Percentiles rank a stretch among this genome's conserved stretches.
phyloP scores from a whole-genome alignment of 1,140 invertebrate species.

The Zeugodacus cucurbitae region DNA sequence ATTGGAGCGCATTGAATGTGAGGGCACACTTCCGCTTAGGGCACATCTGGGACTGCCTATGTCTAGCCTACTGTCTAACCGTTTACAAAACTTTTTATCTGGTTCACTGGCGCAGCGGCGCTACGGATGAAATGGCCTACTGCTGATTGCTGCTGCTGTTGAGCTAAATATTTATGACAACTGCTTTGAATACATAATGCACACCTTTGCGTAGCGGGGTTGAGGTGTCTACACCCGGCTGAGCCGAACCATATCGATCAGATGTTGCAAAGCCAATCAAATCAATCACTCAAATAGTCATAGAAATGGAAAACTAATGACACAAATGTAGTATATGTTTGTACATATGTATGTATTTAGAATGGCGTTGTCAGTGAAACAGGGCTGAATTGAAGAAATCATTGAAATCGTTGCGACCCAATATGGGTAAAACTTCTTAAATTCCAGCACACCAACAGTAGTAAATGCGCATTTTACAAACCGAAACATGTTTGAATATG shows the following conservation, averaged over 20 bases:
- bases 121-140: neutral
- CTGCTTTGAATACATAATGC: neutral
- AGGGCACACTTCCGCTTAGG: slow-evolving; percentile 27
- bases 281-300: neutral
- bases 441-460: neutral
- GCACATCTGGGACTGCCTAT: neutral
- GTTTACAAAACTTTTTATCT: neutral
- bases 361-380: neutral
- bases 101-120: neutral
- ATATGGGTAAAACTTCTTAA: neutral
- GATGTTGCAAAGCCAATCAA: neutral
- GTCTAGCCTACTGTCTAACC: slow-evolving; percentile 3
- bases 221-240: neutral
- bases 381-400: slow-evolving; percentile 1
- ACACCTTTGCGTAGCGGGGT: neutral
- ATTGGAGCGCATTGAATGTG: slow-evolving; percentile 7
- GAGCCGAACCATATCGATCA: neutral
- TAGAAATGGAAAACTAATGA: neutral
- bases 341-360: neutral
- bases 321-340: neutral
- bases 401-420: neutral
- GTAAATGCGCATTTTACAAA: neutral
- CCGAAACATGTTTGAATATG: neutral
- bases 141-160: neutral
- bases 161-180: neutral